Conservation (phyloP, 1,140 invertebrate species). For the Oreohelix idahoensis region DNA sequence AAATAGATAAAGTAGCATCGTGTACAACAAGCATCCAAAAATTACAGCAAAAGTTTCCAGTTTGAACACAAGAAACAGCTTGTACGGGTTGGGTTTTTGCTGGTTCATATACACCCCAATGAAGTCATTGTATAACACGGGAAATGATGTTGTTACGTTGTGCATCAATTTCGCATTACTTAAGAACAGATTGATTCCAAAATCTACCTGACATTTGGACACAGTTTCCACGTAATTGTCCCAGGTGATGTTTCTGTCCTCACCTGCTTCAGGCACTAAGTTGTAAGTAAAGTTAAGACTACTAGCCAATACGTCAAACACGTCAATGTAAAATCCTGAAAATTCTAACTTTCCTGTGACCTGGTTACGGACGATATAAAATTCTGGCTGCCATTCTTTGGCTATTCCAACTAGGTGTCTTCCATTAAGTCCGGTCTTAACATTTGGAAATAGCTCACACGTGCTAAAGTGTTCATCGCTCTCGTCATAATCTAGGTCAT, state of each 20-base stretch:
- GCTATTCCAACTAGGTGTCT: neutral
- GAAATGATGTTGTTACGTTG: neutral
- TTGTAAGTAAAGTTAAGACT: neutral
- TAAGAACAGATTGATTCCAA: neutral
- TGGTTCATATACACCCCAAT: neutral
- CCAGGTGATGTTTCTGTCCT: neutral
- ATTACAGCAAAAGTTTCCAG: neutral
- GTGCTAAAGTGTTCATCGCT: neutral
- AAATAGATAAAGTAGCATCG: neutral
- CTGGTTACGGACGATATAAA: neutral
- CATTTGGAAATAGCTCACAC: neutral
- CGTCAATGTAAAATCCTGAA: neutral
- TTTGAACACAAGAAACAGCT: neutral
- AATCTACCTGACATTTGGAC: neutral
- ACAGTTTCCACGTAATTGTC: neutral
- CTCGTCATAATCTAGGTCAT: neutral
- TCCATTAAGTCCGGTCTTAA: neutral
- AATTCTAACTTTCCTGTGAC: neutral
- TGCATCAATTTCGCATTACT: neutral
- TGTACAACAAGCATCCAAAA: neutral
- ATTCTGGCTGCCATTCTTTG: neutral
- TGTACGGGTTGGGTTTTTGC: neutral
- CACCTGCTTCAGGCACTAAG: neutral
- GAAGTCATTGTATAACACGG: neutral
- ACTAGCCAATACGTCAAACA: neutral